These are phyloP conservation scores for Tachina lurida DNA, from an alignment of 2,888 invertebrate genomes.

Conservation along the genomic window DNA sequence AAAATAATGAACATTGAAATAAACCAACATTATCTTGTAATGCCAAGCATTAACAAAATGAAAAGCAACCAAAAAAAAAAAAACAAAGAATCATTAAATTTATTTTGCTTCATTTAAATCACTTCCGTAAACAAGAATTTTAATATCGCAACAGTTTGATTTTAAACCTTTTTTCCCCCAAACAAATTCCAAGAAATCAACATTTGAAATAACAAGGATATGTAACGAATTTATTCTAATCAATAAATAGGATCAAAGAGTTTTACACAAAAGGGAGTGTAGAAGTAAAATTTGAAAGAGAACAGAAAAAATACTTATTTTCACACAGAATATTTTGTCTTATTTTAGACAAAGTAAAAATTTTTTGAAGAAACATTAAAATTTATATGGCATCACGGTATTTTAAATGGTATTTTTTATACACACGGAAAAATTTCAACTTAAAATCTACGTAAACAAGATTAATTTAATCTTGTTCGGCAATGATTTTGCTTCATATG, in stretches of 20 bases:
- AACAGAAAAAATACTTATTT: not conserved
- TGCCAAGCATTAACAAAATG: conserved; percentile 58
- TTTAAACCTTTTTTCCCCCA: conserved; percentile 18
- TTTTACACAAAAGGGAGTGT: not conserved
- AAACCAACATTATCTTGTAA: conserved; percentile 48
- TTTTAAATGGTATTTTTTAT: too few relatives aligned
- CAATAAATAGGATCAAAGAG: conserved; percentile 5
- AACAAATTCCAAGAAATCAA: conserved; percentile 33
- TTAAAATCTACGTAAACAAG: too few relatives aligned
- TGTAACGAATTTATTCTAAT: conserved; percentile 23
- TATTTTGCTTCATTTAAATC: conserved; percentile 67
- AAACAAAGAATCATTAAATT: conserved; percentile 67
- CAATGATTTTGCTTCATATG: too few relatives aligned
- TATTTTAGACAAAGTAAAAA: not conserved
- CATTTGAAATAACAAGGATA: conserved; percentile 1
- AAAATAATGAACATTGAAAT: conserved; percentile 2
- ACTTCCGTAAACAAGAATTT: conserved; percentile 69
- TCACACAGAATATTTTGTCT: not conserved
- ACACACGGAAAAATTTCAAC: too few relatives aligned
- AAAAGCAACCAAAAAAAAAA: conserved; percentile 45
- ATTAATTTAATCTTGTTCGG: too few relatives aligned
- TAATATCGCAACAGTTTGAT: conserved; percentile 46
- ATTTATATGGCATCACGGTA: too few relatives aligned
- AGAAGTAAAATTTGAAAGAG: not conserved
- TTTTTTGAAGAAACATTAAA: too few relatives aligned